These are phyloP conservation scores for Tympanuchus pallidicinctus DNA, from an alignment of 2,113 vertebrate species.

Conservation along the genomic window DNA sequence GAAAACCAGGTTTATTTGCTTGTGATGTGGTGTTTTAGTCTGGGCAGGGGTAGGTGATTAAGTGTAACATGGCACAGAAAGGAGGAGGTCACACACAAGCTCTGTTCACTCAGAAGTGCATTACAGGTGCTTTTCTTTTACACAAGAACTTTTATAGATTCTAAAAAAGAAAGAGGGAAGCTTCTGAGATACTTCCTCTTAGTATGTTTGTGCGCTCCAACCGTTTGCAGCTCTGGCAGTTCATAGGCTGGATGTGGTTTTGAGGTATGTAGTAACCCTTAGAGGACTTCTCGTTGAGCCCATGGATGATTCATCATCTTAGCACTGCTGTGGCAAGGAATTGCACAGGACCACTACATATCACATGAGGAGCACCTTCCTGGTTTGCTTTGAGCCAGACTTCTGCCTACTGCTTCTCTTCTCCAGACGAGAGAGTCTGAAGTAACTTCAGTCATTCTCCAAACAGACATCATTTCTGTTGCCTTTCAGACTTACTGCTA, in stretches of 20 bases:
- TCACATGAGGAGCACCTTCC: not conserved
- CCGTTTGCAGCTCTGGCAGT: not conserved
- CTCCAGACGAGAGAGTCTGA: not conserved
- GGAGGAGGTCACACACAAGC: not conserved
- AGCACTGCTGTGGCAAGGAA: accelerated
- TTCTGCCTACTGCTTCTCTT: not conserved
- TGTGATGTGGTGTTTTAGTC: not conserved
- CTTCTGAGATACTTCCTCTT: not conserved
- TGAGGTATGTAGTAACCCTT: not conserved
- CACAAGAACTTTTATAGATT: not conserved
- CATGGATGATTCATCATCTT: not conserved
- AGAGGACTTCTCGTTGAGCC: not conserved
- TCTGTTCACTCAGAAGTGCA: not conserved
- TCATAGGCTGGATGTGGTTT: not conserved
- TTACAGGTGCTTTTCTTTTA: not conserved
- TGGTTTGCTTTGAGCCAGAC: not conserved
- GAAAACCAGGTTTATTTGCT: not conserved
- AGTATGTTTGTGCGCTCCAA: not conserved
- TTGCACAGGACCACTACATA: not conserved
- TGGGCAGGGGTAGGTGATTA: not conserved
- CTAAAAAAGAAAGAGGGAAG: not conserved
- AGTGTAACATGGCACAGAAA: not conserved
- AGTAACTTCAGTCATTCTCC: not conserved
- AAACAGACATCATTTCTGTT: not conserved
- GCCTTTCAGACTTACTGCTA: not conserved